Evolutionary conservation across 2,113 vertebrate genomes (phyloP), one percentile per base, ranked within the genome.

Genomic region (Felis catus): DNA sequence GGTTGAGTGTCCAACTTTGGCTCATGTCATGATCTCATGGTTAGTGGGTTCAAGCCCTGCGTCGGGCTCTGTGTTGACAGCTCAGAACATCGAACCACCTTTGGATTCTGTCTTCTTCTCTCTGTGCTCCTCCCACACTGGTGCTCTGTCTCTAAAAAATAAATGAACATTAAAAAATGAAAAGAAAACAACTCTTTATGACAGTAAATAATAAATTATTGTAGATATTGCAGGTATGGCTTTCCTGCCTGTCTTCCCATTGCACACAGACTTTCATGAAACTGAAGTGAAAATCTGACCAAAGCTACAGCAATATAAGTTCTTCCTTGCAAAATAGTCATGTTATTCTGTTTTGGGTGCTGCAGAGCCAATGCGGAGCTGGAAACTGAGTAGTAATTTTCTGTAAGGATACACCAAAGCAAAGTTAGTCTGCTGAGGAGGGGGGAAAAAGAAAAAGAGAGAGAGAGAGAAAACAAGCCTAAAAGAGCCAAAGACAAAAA

Each of bases 331-430:
- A 65, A 68, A 91, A 82, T 4, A 19, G 9, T 80, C 58, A 71
- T 1, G 9, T 61, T 71, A 55, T 2, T 79, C 5, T 81, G 5
- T 79, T 91, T 87, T 51, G 58, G 21, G 9, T 71, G 4, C 48
- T 29, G 19, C n/a, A 83, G 36, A 91, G 36, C 1, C 23, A 66
- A 66, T 25, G 14, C 0, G 27, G 23, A 79, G 25, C 12, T 91
- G 4, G 27, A 96, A 91, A 96, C 4, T 81, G 21, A 80, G 13
- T 73, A 71, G 9, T 55, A 63, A 95, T 94, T 88, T 97, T 95
- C n/a, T 84, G 3, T 55, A 61, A 79, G 19, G 3, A 65, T 39
- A 65, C 29, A 76, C 7, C 21, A 82, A 78, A 86, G 31, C 29
- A 93, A 94, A 82, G 4, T 7, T 48, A 12, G 1, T 51, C 74